Base-by-base conservation (phyloP, 2,797 vertebrate genomes). In the Phataginus tetradactyla region DNA sequence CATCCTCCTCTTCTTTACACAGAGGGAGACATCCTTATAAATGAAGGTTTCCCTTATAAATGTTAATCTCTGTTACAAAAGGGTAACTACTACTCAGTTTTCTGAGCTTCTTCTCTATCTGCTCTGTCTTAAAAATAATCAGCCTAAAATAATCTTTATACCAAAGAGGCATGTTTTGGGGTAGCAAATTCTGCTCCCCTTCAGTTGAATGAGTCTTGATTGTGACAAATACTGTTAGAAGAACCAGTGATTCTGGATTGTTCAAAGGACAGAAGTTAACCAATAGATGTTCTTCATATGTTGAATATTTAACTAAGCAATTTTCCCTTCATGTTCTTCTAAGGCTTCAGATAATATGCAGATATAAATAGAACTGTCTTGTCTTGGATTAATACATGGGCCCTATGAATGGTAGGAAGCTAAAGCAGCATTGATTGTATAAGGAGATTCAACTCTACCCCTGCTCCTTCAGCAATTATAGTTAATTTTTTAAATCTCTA, bases 251-350 rank as follows among this genome's bases (percentile, higher is more conserved):
- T 86, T 81, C 25, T 49, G 63, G 11, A 74, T 63, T 80, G 23
- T 71, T 83, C 53, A 93, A 92, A 94, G 66, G 18, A 55, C 57
- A 89, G 23, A 94, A 83, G 18, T 61, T 86, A 96, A 86, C 21
- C 21, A 85, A 69, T 10, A 86, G 45, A 81, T 71, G 42, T 64
- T 81, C 23, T 59, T 90, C 14, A 66, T n/a, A 23, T 87, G 21
- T 32, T 89, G 37, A 78, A 45, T 84, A 68, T 86, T 93, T 92
- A 88, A 17, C 57, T 85, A 85, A 89, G 45, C 13, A 90, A 23
- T 71, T 93, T 25, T 61, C 34, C 32, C 15, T 71, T 83, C 13
- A 68, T 8, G 55, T 51, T 91, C 32, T 84, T 91, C 92, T 69
- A 77, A 80, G 77, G 32, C 11, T 88, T 79, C 53, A 71, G 61